Evolutionary conservation across 2,797 vertebrate species (phyloP), one percentile per base, ranked within the genome.

Genomic region (Sebastes iracundus): DNA sequence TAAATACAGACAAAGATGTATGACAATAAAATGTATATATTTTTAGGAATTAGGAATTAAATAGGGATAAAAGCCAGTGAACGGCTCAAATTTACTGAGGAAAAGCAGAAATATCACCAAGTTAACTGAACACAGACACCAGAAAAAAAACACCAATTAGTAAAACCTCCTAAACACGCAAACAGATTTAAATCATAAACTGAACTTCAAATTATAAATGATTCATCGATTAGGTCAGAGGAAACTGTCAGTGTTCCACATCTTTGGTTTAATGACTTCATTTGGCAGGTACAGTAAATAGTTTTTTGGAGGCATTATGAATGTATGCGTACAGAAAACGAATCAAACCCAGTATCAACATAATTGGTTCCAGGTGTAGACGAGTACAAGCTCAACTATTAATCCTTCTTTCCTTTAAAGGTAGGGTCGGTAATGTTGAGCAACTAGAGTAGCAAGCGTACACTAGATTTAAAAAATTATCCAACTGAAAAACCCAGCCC

Each of bases 331-430:
- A 38, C 69, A 27, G 60, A 69, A 30, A 63, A 61, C 46, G 12
- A 70, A 78, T 83, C 30, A 53, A 58, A 65, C 5, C 56, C 65
- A 76, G 32, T 9, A 6, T 72, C 35, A 23, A 10, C 13, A 27
- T 55, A 62, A 89, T 33, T 28, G 52, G 27, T 52, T 77, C 72
- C 81, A 80, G 52, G 23, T 71, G 70, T 64, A 42, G 38, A 42
- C 38, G 22, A 30, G 58, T 4, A 62, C 1, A 67, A 65, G 32
- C 8, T n/a, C 1, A 3, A 6, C 6, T 14, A 16, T 16, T 70
- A 27, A 14, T 42, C 6, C 38, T 42, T 42, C 38, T 42, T 42
- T 42, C 38, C 38, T 42, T 42, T 42, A 42, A 42, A 16, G 38
- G 38, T 18, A 42, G 38, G 38, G 14, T 42, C 38, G 38, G 38